Percentiles rank a stretch among this genome's conserved stretches.
phyloP scores from a whole-genome alignment of 2,797 vertebrate genomes.

The Helostoma temminkii region DNA sequence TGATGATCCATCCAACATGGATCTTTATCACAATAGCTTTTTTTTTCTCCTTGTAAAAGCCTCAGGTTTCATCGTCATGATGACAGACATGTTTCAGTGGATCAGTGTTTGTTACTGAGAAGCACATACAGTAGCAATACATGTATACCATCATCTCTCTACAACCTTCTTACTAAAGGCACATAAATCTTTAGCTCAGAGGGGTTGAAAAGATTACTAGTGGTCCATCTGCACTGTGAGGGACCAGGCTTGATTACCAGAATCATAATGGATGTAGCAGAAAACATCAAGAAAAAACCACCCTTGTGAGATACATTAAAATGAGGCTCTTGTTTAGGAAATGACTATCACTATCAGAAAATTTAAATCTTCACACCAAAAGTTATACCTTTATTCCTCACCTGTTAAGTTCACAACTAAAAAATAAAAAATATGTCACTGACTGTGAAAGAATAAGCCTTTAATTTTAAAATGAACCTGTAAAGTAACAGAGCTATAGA shows the following conservation, averaged over 20 bases:
- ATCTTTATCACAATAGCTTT: constrained; percentile 36
- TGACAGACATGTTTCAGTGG: constrained; percentile 41
- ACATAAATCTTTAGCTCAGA: constrained; percentile 45
- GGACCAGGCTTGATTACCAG: constrained; percentile 26
- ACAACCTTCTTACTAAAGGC: constrained; percentile 17
- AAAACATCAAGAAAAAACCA: constrained; percentile 38
- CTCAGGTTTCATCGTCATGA: constrained; percentile 45
- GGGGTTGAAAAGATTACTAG: constrained; percentile 38
- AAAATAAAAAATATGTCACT: background rate
- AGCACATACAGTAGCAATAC: constrained; percentile 33
- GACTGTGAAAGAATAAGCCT: constrained; percentile 7
- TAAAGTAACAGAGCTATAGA: constrained; percentile 6
- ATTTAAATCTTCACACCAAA: background rate
- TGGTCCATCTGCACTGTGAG: background rate
- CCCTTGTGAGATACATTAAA: constrained; percentile 29
- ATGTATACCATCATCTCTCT: constrained; percentile 46
- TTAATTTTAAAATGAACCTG: constrained; percentile 18
- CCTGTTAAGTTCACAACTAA: background rate
- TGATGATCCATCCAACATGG: constrained; percentile 44
- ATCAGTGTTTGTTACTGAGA: constrained; percentile 35
- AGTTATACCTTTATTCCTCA: background rate
- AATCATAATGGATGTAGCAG: constrained; percentile 32
- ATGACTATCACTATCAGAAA: background rate
- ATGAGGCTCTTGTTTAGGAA: background rate
- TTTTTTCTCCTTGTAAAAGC: constrained; percentile 18